phyloP scores from a whole-genome alignment of 2,888 invertebrate species.

The Priocnemis perturbator region DNA sequence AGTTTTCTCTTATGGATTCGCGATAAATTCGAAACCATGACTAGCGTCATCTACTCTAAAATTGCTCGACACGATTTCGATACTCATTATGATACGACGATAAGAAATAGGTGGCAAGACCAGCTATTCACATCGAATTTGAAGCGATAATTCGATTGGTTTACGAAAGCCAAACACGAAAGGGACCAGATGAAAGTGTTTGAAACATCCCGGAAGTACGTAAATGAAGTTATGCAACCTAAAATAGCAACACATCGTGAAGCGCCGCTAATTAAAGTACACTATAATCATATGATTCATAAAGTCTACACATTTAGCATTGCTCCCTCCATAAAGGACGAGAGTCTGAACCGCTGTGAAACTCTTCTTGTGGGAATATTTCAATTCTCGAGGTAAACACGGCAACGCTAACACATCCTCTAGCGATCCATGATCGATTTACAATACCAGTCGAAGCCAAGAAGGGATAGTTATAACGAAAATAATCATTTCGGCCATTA shows the following conservation, averaged over 20 bases:
- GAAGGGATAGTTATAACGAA: not conserved
- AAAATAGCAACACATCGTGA: constrained; percentile 19
- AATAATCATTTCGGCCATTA: not conserved
- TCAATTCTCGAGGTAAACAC: no score
- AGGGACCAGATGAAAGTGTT: constrained; percentile 70
- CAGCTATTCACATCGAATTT: constrained; percentile 27
- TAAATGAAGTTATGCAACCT: constrained; percentile 1
- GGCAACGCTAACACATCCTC: no score
- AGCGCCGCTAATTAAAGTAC: constrained; percentile 14
- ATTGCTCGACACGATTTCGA: no score
- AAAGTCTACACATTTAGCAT: constrained; percentile 5
- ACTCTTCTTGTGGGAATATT: no score
- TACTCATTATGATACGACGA: constrained; percentile 4
- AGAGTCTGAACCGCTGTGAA: constrained; percentile 7
- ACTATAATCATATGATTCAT: constrained; percentile 9
- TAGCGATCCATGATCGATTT: no score
- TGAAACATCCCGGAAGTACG: constrained; percentile 53
- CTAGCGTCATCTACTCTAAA: no score
- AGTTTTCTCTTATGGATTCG: no score
- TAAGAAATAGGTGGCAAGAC: not conserved
- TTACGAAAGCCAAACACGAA: constrained; percentile 59
- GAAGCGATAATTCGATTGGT: constrained; percentile 31
- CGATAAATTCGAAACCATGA: no score
- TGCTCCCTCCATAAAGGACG: not conserved
- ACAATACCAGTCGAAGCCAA: not conserved